Percentiles rank a stretch among this genome's conserved stretches.
Evolutionary conservation across 1,140 invertebrate genomes (phyloP).

Genomic region (Drosophila kepulauana): DNA sequence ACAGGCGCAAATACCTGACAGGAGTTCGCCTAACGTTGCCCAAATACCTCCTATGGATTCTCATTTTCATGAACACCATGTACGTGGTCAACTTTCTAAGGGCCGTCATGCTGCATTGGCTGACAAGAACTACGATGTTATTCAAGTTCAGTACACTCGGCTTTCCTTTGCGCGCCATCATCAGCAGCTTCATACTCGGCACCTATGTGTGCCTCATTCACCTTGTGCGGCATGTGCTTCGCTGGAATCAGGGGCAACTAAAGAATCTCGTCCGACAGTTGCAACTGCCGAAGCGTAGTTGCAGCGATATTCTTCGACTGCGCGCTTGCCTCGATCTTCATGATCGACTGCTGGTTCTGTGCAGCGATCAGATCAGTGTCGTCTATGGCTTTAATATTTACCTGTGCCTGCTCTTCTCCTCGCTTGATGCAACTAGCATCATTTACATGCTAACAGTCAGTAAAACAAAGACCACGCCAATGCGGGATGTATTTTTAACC

Average conservation of each 20-base stretch:
- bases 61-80: conserved; percentile 42
- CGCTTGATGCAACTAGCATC: conserved; percentile 59
- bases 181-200: conserved; percentile 65
- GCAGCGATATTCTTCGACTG: conserved; percentile 25
- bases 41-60: conserved; percentile 42
- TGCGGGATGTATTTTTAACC: conserved; percentile 11
- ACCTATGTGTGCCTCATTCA: conserved; percentile 64
- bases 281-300: conserved; percentile 38
- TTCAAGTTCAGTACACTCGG: conserved; percentile 59
- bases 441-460: conserved; percentile 60
- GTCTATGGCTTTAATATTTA: conserved; percentile 68
- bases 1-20: conserved; percentile 43
- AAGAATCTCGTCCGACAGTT: conserved; percentile 24
- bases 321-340: conserved; percentile 61
- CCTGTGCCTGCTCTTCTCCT: conserved; percentile 57
- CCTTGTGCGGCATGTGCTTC: conserved; percentile 47
- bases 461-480: not conserved
- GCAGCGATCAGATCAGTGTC: conserved; percentile 63
- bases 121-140: conserved; percentile 18
- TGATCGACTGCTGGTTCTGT: conserved; percentile 63
- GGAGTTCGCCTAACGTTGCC: conserved; percentile 27
- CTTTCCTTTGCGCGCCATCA: conserved; percentile 62
- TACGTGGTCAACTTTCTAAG: conserved; percentile 54
- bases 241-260: conserved; percentile 51
- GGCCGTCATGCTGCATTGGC: conserved; percentile 38